Evolutionary conservation across 2,113 vertebrate species (phyloP).

Genomic region (Sarotherodon lohbergeri): DNA sequence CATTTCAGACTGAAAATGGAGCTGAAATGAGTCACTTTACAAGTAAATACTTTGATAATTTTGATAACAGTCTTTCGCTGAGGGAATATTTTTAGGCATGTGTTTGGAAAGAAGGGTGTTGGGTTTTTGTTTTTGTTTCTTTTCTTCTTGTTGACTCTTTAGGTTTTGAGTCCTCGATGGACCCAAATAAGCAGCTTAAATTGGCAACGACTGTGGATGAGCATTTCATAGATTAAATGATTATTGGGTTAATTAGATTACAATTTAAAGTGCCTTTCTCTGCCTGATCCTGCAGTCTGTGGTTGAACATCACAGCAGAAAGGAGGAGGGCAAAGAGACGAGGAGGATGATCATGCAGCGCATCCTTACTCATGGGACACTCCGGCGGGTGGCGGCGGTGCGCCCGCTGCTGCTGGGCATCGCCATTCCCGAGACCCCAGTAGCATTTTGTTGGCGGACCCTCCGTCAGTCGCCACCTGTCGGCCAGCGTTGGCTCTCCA

Average conservation of each 20-base stretch:
- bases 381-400: slow-evolving; percentile 54
- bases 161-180: neutral
- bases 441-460: slow-evolving; percentile 36
- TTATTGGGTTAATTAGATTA: neutral
- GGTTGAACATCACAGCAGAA: neutral
- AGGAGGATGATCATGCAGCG: slow-evolving; percentile 70
- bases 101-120: neutral
- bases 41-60: neutral
- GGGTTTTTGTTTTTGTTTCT: neutral
- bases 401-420: slow-evolving; percentile 45
- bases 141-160: neutral
- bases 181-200: neutral
- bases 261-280: neutral
- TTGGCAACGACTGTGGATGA: neutral
- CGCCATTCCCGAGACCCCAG: slow-evolving; percentile 15
- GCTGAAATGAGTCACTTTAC: neutral
- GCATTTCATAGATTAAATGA: neutral
- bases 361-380: slow-evolving; percentile 56
- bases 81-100: neutral
- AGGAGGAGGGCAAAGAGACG: neutral
- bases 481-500: slow-evolving; percentile 21
- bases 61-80: accelerated
- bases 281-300: slow-evolving; percentile 7
- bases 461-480: neutral
- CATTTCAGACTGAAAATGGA: neutral